These are phyloP conservation scores for Drosophila ohnishii DNA, from an alignment of 1,140 invertebrate species.

Conservation along the genomic window DNA sequence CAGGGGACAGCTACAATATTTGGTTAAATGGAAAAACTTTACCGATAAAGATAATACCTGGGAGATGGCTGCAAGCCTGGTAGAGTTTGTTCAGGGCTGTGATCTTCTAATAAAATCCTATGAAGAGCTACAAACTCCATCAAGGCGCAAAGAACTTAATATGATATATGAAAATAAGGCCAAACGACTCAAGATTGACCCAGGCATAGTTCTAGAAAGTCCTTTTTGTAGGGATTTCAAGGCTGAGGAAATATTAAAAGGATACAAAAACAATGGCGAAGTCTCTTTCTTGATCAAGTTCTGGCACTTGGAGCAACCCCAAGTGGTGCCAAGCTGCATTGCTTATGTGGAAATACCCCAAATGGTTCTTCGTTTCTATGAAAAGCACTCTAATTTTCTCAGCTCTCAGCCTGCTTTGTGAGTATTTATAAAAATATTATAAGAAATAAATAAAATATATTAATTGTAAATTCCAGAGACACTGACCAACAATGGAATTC, in stretches of 20 bases:
- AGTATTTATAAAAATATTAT: neutral
- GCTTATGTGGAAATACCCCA: constrained; percentile 45
- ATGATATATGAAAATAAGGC: constrained; percentile 18
- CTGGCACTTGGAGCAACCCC: neutral
- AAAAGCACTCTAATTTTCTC: constrained; percentile 5
- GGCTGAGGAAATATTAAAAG: constrained; percentile 16
- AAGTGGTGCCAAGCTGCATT: neutral
- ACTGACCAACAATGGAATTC: neutral
- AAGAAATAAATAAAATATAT: neutral
- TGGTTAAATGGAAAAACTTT: constrained; percentile 34
- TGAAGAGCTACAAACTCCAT: neutral
- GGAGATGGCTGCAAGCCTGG: constrained; percentile 18
- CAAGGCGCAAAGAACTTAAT: constrained; percentile 1
- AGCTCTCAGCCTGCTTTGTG: neutral
- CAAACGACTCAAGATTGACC: constrained; percentile 44
- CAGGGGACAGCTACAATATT: constrained; percentile 20
- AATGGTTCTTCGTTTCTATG: constrained; percentile 41
- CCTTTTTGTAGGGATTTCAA: constrained; percentile 28
- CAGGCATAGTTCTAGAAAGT: constrained; percentile 14
- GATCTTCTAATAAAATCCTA: constrained; percentile 16
- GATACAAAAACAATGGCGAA: neutral
- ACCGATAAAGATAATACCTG: constrained; percentile 41
- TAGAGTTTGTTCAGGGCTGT: neutral
- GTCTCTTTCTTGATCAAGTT: constrained; percentile 39
- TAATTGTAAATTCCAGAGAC: neutral